A percentile compares a stretch with the other conserved stretches of the same genome.
phyloP scores from a whole-genome alignment of 2,888 invertebrate genomes.

The Dolichomitus sp. region DNA sequence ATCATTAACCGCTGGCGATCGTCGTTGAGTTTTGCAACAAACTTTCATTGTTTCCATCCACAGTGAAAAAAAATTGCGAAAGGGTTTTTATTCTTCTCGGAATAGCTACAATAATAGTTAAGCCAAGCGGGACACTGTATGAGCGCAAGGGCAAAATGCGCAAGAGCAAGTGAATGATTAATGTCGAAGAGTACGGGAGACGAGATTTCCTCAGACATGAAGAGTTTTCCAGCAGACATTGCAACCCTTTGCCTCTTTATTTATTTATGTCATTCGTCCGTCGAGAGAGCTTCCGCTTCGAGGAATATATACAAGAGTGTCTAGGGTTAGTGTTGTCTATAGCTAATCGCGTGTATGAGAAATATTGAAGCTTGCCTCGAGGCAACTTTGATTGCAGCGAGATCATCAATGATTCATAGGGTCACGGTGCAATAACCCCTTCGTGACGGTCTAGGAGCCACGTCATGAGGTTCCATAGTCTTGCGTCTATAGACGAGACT shows the following conservation, averaged over 20 bases:
- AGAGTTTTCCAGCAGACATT: slow-evolving; percentile 11
- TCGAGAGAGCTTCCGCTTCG: neutral
- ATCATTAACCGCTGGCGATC: slow-evolving; percentile 5
- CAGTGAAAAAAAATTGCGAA: neutral
- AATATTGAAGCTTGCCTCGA: slow-evolving; percentile 36
- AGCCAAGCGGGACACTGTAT: neutral
- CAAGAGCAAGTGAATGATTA: slow-evolving; percentile 36
- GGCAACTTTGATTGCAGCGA: slow-evolving; percentile 13
- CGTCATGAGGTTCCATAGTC: slow-evolving; percentile 23
- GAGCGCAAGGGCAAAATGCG: neutral
- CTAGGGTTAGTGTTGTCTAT: neutral
- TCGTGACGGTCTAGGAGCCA: slow-evolving; percentile 11
- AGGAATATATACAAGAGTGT: neutral
- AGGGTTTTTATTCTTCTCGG: slow-evolving; percentile 24
- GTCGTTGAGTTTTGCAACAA: slow-evolving; percentile 37
- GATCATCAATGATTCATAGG: slow-evolving; percentile 47
- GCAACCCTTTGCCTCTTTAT: slow-evolving; percentile 12
- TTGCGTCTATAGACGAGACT: slow-evolving; percentile 29
- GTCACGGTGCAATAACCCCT: slow-evolving; percentile 58
- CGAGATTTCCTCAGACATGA: slow-evolving; percentile 5
- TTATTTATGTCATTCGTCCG: slow-evolving; percentile 40
- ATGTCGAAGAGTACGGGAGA: neutral
- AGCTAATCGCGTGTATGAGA: slow-evolving; percentile 29
- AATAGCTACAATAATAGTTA: slow-evolving; percentile 38
- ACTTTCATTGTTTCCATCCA: slow-evolving; percentile 32